Evolutionary conservation across 2,113 vertebrate genomes (phyloP).

Genomic region (Plestiodon gilberti): DNA sequence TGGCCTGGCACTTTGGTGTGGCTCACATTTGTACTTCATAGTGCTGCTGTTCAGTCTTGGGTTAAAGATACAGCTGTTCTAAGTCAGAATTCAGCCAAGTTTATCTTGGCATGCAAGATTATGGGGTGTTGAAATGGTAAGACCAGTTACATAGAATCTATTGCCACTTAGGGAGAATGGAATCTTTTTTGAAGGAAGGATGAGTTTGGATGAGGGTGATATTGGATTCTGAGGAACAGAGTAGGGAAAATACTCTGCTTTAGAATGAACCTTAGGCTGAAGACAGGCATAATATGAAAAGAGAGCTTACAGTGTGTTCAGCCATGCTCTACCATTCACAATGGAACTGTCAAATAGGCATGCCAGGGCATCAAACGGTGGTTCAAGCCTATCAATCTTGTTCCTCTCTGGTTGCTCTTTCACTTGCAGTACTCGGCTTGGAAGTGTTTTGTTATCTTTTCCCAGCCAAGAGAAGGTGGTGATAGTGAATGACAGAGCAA

Average conservation of each 20-base stretch:
- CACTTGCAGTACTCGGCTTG: background rate
- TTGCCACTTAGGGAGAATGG: constrained; percentile 19
- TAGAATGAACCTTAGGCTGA: background rate
- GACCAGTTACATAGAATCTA: constrained; percentile 34
- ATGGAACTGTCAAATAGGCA: background rate
- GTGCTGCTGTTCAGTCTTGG: background rate
- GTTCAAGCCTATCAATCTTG: background rate
- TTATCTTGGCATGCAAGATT: constrained; percentile 9
- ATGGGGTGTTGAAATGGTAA: constrained; percentile 17
- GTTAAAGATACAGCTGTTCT: constrained; percentile 32
- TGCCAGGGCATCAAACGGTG: background rate
- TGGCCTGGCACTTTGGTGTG: background rate
- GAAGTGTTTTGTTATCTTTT: background rate
- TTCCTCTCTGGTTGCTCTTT: background rate
- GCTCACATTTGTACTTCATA: constrained; percentile 25
- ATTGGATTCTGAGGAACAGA: background rate
- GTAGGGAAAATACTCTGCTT: background rate
- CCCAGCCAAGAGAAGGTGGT: background rate
- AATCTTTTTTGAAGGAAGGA: background rate
- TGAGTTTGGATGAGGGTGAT: background rate
- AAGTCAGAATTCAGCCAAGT: constrained; percentile 43
- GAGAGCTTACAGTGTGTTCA: background rate
- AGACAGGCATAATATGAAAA: background rate
- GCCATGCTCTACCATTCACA: background rate
- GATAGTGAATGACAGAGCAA: background rate